phyloP scores from a whole-genome alignment of 1,140 invertebrate species.

The Listronotus oregonensis region DNA sequence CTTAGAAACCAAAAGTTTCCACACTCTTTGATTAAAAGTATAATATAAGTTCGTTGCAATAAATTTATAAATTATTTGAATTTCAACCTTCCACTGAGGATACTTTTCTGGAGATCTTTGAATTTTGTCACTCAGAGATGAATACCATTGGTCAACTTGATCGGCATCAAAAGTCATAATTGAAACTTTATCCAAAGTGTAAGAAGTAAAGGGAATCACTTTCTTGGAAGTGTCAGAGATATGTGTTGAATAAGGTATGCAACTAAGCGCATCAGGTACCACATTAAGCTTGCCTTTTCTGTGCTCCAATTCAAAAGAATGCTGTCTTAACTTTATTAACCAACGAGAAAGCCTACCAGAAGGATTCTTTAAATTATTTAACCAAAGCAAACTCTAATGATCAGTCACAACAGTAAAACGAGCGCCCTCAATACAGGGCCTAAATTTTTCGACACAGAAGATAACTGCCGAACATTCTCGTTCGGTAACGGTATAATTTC shows the following conservation, averaged over 20 bases:
- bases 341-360: constrained; percentile 13
- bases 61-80: constrained; percentile 33
- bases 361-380: constrained; percentile 23
- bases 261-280: constrained; percentile 24
- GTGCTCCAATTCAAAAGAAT: constrained; percentile 19
- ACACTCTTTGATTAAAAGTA: constrained; percentile 12
- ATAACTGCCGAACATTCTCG: constrained; percentile 58
- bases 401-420: constrained; percentile 58
- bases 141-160: constrained; percentile 22
- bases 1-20: constrained; percentile 37
- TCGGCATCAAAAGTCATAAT: not conserved
- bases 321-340: constrained; percentile 20
- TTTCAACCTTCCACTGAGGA: constrained; percentile 28
- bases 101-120: not conserved
- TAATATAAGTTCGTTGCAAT: constrained; percentile 1
- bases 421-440: constrained; percentile 54
- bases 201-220: no score
- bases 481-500: constrained; percentile 57
- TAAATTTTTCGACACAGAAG: constrained; percentile 55
- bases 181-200: not conserved
- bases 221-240: no score
- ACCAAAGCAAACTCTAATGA: constrained; percentile 16
- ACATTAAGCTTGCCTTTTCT: constrained; percentile 25
- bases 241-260: not conserved
- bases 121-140: constrained; percentile 15